These are phyloP conservation scores for Norana najaformis DNA, from an alignment of 2,888 invertebrate species.

Conservation along the genomic window DNA sequence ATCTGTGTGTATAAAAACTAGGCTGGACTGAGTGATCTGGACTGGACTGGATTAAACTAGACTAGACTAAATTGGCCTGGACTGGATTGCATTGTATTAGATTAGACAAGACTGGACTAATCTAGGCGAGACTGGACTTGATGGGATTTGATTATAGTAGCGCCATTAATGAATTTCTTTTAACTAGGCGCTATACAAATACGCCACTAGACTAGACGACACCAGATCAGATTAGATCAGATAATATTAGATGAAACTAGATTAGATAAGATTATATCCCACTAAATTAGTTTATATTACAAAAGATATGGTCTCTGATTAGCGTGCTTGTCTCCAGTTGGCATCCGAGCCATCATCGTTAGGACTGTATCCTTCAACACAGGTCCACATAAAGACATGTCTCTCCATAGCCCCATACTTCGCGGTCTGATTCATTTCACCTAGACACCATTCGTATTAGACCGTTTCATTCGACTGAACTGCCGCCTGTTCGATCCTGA, in stretches of 20 bases:
- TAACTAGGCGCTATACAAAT: not conserved
- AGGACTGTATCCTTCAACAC: not conserved
- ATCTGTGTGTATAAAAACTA: no score
- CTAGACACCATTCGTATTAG: not conserved
- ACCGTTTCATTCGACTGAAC: conserved; percentile 4
- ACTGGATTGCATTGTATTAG: not conserved
- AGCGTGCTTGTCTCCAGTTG: not conserved
- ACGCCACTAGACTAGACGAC: not conserved
- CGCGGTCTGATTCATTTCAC: not conserved
- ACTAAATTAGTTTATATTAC: not conserved
- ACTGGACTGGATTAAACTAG: not conserved
- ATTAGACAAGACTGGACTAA: not conserved
- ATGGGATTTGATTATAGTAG: not conserved
- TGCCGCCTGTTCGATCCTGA: not conserved
- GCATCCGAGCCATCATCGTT: not conserved
- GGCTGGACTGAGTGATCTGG: not conserved
- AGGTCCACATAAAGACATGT: not conserved
- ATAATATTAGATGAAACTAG: not conserved
- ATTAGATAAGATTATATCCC: not conserved
- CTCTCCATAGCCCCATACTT: not conserved
- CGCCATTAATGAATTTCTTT: not conserved
- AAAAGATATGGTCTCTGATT: not conserved
- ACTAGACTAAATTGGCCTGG: no score
- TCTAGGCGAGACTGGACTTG: not conserved
- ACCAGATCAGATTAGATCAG: not conserved